Evolutionary conservation across 2,888 invertebrate species (phyloP), one percentile per base, ranked within the genome.

Genomic region (Aspidiotus rigidus): DNA sequence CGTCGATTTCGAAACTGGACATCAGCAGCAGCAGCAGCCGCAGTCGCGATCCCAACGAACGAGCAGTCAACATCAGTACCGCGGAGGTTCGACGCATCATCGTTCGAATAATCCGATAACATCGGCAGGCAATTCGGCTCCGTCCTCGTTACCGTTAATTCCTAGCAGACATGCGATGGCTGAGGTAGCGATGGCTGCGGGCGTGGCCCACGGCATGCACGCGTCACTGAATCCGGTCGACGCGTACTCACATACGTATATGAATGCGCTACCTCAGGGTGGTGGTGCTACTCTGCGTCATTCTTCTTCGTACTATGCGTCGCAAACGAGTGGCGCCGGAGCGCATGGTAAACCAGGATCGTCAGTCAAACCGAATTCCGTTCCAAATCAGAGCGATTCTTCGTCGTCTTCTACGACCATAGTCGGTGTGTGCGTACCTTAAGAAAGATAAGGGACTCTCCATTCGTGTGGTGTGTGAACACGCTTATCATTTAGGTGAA

Each of bases 81-180:
- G 49, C 49, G 13, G 59, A 13, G 13, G 39, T 39, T 17, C 59
- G 28, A 28, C 16, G 28, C 59, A 59, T 28, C 59, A 59, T 39
- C 59, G 28, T 39, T 13, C 13, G 17, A 56, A 40, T 9, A 54
- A 5, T 28, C 53, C 11, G 53, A 17, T 7, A 9, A 5, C 15
- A 8, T 16, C 41, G 13, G 39, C 17, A 13, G 44, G 42, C 15
- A 16, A 40, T 8, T 15, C 42, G 54, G 62, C 69, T 3, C 69
- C 69, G 16, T 69, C 63, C 11, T 69, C 69, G 42, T 16, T 69
- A n/a, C 69, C 69, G 44, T 11, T 69, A 41, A 55, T 69, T 15
- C 56, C 62, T 13, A 39, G 55, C 7, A 40, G 62, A 9, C 60
- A 55, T 17, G 5, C 28, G 28, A 28, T 28, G 28, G 28, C 28